Conservation (phyloP, 2,888 invertebrate genomes). For the Nasonia oneida region DNA sequence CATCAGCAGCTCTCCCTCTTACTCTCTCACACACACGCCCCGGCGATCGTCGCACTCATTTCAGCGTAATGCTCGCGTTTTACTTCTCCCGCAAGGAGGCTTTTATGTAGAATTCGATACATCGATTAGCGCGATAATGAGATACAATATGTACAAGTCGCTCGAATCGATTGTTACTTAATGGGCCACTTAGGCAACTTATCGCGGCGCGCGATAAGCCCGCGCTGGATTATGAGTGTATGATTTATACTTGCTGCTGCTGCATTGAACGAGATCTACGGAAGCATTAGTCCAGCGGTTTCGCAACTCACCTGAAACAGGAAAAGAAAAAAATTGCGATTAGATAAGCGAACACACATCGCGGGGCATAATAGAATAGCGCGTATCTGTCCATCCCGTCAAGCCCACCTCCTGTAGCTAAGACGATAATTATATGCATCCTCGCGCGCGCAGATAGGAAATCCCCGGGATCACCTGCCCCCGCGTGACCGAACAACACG, state of each 20-base stretch:
- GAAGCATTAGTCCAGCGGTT: neutral
- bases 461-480: slow-evolving; percentile 13
- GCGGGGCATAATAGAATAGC: neutral
- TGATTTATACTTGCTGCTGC: neutral
- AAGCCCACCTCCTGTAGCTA: neutral
- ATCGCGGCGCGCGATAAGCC: neutral
- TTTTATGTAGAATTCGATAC: neutral
- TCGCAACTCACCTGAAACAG: slow-evolving; percentile 15
- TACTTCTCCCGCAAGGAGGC: neutral
- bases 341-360: neutral
- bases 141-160: neutral
- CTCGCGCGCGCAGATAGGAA: neutral
- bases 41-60: neutral
- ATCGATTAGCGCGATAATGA: slow-evolving; percentile 21
- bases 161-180: slow-evolving; percentile 10
- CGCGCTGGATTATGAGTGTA: neutral
- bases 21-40: neutral
- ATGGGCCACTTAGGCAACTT: neutral
- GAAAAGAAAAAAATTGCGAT: neutral
- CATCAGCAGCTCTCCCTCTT: neutral
- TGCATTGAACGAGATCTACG: too few species aligned
- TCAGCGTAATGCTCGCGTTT: neutral
- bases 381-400: neutral
- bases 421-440: slow-evolving; percentile 18
- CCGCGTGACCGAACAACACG: slow-evolving; percentile 17